Percentiles rank a stretch among this genome's conserved stretches.
Evolutionary conservation across 2,797 vertebrate genomes (phyloP).

Genomic region (Tokudaia tokunoshimensis): DNA sequence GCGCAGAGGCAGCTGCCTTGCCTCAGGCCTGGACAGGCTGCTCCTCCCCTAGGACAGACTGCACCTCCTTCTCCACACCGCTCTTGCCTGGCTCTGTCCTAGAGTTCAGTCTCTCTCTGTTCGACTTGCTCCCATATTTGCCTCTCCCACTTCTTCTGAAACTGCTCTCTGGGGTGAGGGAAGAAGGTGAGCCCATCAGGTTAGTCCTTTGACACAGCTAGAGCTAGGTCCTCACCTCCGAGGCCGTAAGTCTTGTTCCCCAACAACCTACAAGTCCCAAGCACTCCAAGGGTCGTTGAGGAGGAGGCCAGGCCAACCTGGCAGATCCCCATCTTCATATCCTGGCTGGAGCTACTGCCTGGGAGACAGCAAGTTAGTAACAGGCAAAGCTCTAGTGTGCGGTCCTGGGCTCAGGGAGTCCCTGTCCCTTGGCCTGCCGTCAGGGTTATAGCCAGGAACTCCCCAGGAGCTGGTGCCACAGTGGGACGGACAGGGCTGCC

Average conservation of each 20-base stretch:
- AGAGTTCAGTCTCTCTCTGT: not conserved
- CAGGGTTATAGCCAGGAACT: not conserved
- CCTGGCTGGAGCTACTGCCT: not conserved
- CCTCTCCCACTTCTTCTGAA: not conserved
- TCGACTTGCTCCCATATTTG: not conserved
- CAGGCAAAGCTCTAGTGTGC: not conserved
- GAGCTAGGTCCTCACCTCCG: not conserved
- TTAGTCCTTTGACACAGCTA: not conserved
- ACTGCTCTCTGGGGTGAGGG: not conserved
- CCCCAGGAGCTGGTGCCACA: not conserved
- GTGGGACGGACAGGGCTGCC: not conserved
- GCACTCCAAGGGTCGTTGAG: not conserved
- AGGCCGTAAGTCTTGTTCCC: not conserved
- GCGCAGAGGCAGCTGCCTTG: conserved; percentile 75
- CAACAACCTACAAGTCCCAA: not conserved
- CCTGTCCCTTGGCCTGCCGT: not conserved
- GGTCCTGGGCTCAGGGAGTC: not conserved
- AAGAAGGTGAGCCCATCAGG: not conserved
- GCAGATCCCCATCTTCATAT: not conserved
- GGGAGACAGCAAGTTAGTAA: not conserved
- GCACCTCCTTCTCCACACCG: conserved; percentile 15
- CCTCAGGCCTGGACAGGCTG: conserved; percentile 53
- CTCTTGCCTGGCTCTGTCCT: not conserved
- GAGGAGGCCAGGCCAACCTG: not conserved
- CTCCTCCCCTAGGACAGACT: not conserved